These are phyloP conservation scores for Drosophila ezoana DNA, from an alignment of 2,888 invertebrate species.

Conservation along the genomic window DNA sequence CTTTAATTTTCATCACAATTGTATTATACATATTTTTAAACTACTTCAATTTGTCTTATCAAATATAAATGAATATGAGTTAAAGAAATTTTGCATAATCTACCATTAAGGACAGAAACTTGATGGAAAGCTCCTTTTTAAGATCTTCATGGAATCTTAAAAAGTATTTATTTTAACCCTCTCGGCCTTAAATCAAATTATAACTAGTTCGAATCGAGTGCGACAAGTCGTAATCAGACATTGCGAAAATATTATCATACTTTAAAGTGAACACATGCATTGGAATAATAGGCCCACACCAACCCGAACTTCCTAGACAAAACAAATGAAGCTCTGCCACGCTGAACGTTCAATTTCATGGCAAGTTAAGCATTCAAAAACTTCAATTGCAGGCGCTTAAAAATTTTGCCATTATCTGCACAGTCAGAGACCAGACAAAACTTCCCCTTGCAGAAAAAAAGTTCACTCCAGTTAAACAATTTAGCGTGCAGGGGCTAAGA, in stretches of 20 bases:
- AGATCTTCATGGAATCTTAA: too few species aligned
- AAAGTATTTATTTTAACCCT: too few species aligned
- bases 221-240: neutral
- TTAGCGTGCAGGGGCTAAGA: conserved; percentile 32
- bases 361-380: conserved; percentile 69
- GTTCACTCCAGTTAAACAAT: conserved; percentile 35
- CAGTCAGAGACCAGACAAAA: conserved; percentile 38
- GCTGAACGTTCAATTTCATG: conserved; percentile 70
- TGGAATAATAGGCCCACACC: neutral
- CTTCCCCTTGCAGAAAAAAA: conserved; percentile 33
- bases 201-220: neutral
- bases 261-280: conserved; percentile 2
- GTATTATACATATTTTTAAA: too few species aligned
- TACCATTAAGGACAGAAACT: too few species aligned
- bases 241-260: neutral
- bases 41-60: too few species aligned
- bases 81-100: too few species aligned
- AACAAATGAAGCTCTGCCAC: conserved; percentile 42
- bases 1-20: too few species aligned
- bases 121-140: too few species aligned
- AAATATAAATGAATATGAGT: too few species aligned
- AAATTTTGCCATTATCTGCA: conserved; percentile 62
- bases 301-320: conserved; percentile 33
- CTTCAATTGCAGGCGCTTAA: conserved; percentile 69
- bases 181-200: too few species aligned